Evolutionary conservation across 2,113 vertebrate species (phyloP), one percentile per base, ranked within the genome.

Genomic region (Ochotona curzoniae): DNA sequence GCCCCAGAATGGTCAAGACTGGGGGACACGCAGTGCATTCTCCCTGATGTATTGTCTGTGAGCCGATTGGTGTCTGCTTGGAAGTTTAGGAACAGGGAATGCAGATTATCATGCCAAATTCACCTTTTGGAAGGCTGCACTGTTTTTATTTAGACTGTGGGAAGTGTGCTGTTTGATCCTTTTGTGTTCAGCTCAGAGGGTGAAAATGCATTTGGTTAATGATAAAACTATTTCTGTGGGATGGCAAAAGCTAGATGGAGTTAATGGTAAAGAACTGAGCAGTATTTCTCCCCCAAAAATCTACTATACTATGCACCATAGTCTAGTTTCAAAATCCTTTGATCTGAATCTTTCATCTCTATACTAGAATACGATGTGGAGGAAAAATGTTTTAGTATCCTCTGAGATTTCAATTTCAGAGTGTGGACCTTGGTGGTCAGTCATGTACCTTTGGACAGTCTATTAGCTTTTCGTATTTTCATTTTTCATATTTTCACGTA

Each of bases 11-110:
- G 94, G 95, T 95, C 88, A 85, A 96, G 80, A 35, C 96, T 44
- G 64, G 94, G 94, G 95, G 87, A 94, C 96, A 83, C 75, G 82
- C 66, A 89, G 30, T 38, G 92, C 82, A 90, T 90, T 96, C 38
- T 96, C 95, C 95, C 89, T 54, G 87, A 88, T 90, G 92, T 63
- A 18, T 69, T 67, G 83, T 81, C 80, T 74, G 23, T n/a, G 8
- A 80, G 93, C n/a, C 64, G 63, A 86, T 83, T 51, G 35, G 51
- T 0, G 9, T 11, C 76, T 57, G 91, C 95, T 26, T 95, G 93
- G 92, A 95, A 98, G 87, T 97, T 94, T 86, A 81, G 89, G 64
- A 96, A 96, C 95, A 89, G 87, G 89, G 95, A 80, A 73, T 0
- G 0, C 85, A 70, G 97, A 95, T 70, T 93, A 63, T 75, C 83